Percentiles rank a stretch among this genome's conserved stretches.
Conservation (phyloP, 2,113 vertebrate genomes). For the Symphodus melops region DNA sequence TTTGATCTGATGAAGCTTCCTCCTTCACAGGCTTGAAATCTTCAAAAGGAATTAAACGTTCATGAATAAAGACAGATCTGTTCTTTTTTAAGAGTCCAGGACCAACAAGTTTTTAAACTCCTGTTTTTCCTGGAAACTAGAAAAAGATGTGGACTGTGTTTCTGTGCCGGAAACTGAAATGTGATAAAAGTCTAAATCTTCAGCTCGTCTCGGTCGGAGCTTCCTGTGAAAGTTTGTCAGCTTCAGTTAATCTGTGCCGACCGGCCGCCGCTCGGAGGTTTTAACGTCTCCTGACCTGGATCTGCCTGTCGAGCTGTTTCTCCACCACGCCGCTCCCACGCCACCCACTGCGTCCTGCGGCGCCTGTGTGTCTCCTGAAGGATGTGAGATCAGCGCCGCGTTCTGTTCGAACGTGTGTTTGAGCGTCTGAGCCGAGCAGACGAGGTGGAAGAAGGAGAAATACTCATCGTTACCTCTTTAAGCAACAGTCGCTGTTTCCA, state of each 20-base stretch:
- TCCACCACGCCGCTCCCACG: not conserved
- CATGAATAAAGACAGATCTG: too few relatives aligned
- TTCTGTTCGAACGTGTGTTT: conserved; percentile 35
- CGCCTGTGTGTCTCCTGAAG: conserved; percentile 25
- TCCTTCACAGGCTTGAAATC: too few relatives aligned
- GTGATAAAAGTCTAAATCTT: too few relatives aligned
- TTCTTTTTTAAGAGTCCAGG: too few relatives aligned
- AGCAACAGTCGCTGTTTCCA: too few relatives aligned
- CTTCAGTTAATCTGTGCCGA: not conserved
- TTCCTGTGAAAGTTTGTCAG: not conserved
- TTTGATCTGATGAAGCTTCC: too few relatives aligned
- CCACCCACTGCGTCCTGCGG: conserved; percentile 14
- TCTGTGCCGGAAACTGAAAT: too few relatives aligned
- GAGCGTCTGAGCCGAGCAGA: conserved; percentile 21
- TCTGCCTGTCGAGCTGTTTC: conserved; percentile 5
- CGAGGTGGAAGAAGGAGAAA: conserved; percentile 12
- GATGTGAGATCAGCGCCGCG: conserved; percentile 37
- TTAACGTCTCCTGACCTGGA: conserved; percentile 3
- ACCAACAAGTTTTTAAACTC: too few relatives aligned
- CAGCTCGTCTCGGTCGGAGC: not conserved
- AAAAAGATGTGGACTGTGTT: too few relatives aligned
- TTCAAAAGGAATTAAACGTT: too few relatives aligned
- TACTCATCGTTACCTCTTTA: too few relatives aligned
- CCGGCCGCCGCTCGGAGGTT: not conserved
- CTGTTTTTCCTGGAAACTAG: too few relatives aligned